Evolutionary conservation across 2,113 vertebrate genomes (phyloP).

Genomic region (Nycticryphes semicollaris): DNA sequence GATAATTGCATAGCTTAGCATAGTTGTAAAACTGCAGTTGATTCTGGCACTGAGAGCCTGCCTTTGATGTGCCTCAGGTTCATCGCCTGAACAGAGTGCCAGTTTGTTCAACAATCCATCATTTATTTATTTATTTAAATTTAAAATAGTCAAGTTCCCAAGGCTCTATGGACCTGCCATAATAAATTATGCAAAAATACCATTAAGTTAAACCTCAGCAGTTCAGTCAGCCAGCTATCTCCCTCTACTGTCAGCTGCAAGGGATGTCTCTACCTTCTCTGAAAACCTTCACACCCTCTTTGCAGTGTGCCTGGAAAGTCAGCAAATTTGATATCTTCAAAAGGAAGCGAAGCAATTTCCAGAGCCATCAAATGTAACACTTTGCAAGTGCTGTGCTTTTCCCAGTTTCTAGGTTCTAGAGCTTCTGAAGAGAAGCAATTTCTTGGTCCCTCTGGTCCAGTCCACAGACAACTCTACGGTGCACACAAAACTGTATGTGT

Average conservation of each 20-base stretch:
- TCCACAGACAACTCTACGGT: not conserved
- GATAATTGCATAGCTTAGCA: not conserved
- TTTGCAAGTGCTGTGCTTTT: not conserved
- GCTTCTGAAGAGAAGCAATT: not conserved
- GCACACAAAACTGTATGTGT: not conserved
- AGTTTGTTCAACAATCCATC: not conserved
- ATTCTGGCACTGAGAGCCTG: not conserved
- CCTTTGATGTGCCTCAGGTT: conserved; percentile 16
- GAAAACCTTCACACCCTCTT: not conserved
- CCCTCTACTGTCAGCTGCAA: not conserved
- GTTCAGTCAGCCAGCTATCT: not conserved
- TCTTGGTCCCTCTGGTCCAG: not conserved
- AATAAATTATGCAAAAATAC: conserved; percentile 19
- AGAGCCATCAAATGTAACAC: not conserved
- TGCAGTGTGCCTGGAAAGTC: not conserved
- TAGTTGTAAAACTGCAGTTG: not conserved
- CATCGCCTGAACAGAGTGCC: not conserved
- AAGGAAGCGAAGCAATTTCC: not conserved
- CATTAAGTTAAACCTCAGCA: not conserved
- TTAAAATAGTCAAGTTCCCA: not conserved
- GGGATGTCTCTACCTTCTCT: not conserved
- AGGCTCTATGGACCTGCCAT: not conserved
- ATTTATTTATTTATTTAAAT: conserved; percentile 44
- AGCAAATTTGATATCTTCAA: not conserved
- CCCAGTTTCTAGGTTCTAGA: not conserved